Percentiles rank a stretch among this genome's conserved stretches.
phyloP scores from a whole-genome alignment of 2,888 invertebrate species.

The Mesochorus sp. region DNA sequence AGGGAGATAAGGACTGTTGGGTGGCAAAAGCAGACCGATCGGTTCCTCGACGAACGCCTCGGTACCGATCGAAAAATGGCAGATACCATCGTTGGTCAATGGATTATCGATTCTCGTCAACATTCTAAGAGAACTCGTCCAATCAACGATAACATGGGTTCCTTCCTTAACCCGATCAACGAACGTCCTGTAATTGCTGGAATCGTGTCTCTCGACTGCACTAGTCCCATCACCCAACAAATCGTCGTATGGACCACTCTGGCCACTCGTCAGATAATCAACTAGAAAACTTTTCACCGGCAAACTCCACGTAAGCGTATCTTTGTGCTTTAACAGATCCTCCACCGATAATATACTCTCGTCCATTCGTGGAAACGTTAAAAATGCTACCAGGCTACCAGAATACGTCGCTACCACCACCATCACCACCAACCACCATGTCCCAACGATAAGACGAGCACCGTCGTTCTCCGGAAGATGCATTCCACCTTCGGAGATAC shows the following conservation, averaged over 20 bases:
- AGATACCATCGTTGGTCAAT: slow-evolving; percentile 85
- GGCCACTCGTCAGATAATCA: slow-evolving; percentile 85
- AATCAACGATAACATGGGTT: slow-evolving; percentile 90
- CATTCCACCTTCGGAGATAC: slow-evolving; percentile 94
- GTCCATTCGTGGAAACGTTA: slow-evolving; percentile 94
- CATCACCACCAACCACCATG: slow-evolving; percentile 96
- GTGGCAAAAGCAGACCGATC: slow-evolving; percentile 89
- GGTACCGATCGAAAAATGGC: slow-evolving; percentile 89
- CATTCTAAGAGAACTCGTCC: slow-evolving; percentile 90
- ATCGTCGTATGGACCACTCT: slow-evolving; percentile 85
- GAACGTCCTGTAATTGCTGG: slow-evolving; percentile 68
- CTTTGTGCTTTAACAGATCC: slow-evolving; percentile 85
- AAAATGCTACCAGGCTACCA: slow-evolving; percentile 95
- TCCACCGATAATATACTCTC: slow-evolving; percentile 87
- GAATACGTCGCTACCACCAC: slow-evolving; percentile 96
- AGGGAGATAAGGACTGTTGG: slow-evolving; percentile 89
- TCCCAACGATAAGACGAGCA: slow-evolving; percentile 91
- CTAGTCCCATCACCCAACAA: slow-evolving; percentile 70
- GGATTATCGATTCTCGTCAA: slow-evolving; percentile 83
- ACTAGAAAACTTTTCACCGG: slow-evolving; percentile 90
- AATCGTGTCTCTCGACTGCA: slow-evolving; percentile 82
- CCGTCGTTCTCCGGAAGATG: slow-evolving; percentile 93
- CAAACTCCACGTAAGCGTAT: slow-evolving; percentile 89
- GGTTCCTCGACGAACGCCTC: slow-evolving; percentile 92
- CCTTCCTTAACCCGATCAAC: slow-evolving; percentile 86